These are phyloP conservation scores for Cuniculus paca DNA, from an alignment of 2,797 vertebrate genomes.

Conservation along the genomic window DNA sequence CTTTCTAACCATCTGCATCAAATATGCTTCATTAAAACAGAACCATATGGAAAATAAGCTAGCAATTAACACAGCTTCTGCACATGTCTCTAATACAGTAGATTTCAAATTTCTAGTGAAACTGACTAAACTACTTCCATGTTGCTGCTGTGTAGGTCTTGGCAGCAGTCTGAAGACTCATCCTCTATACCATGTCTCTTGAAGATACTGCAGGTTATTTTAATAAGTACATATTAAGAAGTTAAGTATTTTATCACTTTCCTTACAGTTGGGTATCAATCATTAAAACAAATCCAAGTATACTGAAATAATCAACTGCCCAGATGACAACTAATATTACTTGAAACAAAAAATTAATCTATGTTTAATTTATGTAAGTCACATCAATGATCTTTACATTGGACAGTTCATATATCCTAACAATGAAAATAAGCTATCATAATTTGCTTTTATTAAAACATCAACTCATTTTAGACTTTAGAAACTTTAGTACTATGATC, in stretches of 20 bases:
- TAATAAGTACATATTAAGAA: conserved; percentile 81
- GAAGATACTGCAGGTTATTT: conserved; percentile 81
- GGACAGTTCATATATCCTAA: conserved; percentile 31
- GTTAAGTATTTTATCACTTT: conserved; percentile 79
- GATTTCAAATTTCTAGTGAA: conserved; percentile 95
- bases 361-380: conserved; percentile 72
- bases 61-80: conserved; percentile 96
- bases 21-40: conserved; percentile 98
- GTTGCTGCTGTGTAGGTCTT: conserved; percentile 93
- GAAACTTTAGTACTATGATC: conserved; percentile 33
- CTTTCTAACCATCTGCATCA: conserved; percentile 97
- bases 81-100: conserved; percentile 92
- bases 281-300: conserved; percentile 80
- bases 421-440: conserved; percentile 20
- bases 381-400: conserved; percentile 49
- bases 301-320: background rate
- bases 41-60: conserved; percentile 98
- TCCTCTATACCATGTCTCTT: conserved; percentile 84
- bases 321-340: conserved; percentile 57
- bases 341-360: conserved; percentile 3
- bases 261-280: conserved; percentile 77
- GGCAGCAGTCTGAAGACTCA: conserved; percentile 87
- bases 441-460: conserved; percentile 36
- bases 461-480: background rate
- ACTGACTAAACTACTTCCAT: conserved; percentile 94